phyloP scores from a whole-genome alignment of 2,888 invertebrate genomes.

The Athalia circularis region DNA sequence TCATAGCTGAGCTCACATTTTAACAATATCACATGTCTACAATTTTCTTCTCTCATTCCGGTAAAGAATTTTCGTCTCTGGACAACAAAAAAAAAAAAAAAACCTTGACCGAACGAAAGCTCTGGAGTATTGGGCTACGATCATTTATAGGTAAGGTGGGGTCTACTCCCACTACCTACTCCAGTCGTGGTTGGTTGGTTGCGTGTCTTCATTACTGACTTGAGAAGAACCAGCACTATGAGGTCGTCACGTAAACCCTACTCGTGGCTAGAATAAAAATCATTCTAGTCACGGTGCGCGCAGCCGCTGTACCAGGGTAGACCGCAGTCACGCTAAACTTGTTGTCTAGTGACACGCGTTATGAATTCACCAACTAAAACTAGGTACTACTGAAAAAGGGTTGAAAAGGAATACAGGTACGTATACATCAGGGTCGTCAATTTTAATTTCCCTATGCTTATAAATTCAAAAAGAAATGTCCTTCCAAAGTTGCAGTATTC shows the following conservation, averaged over 20 bases:
- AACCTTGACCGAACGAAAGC: neutral
- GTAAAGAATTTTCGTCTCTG: neutral
- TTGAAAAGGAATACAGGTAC: slow-evolving; percentile 4
- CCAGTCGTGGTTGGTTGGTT: neutral
- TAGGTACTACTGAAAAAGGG: neutral
- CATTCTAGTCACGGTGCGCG: neutral
- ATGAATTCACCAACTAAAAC: neutral
- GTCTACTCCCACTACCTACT: slow-evolving; percentile 9
- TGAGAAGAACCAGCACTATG: slow-evolving; percentile 18
- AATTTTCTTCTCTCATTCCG: too few species aligned
- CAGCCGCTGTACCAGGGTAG: neutral
- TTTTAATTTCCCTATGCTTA: too few species aligned
- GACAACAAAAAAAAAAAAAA: neutral
- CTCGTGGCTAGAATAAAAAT: slow-evolving; percentile 56
- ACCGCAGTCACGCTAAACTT: neutral
- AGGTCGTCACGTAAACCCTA: slow-evolving; percentile 55
- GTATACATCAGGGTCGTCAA: too few species aligned
- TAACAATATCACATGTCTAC: too few species aligned
- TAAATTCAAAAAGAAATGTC: too few species aligned
- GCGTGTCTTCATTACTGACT: slow-evolving; percentile 54
- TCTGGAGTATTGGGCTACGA: slow-evolving; percentile 47
- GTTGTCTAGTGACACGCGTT: too few species aligned
- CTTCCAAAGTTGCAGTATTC: too few species aligned
- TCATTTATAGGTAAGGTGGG: slow-evolving; percentile 57
- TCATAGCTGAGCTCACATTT: too few species aligned